phyloP scores from a whole-genome alignment of 2,113 vertebrate species.

The Pheucticus melanocephalus region DNA sequence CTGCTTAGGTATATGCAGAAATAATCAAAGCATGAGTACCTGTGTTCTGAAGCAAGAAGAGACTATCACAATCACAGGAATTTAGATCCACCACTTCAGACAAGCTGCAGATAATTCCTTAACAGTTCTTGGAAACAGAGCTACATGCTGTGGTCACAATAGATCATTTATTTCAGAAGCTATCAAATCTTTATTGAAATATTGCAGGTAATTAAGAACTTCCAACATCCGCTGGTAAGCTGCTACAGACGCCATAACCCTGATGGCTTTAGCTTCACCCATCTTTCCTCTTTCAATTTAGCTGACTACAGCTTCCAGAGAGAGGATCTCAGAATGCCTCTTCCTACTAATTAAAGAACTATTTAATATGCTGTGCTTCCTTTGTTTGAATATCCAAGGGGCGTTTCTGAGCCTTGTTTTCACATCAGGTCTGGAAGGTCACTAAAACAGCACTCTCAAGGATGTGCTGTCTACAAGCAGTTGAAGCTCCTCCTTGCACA shows the following conservation, averaged over 20 bases:
- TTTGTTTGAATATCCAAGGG: not conserved
- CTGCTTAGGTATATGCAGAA: not conserved
- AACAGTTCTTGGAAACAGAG: not conserved
- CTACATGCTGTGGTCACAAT: not conserved
- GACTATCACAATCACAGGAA: not conserved
- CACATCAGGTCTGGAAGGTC: not conserved
- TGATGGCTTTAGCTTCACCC: not conserved
- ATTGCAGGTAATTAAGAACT: slow-evolving; percentile 7
- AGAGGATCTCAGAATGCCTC: not conserved
- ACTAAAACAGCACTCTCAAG: not conserved
- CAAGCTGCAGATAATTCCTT: not conserved
- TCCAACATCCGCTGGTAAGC: not conserved
- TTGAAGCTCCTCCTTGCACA: not conserved
- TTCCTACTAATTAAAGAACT: not conserved
- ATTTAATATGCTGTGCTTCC: not conserved
- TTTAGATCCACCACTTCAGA: not conserved
- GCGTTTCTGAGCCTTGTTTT: not conserved
- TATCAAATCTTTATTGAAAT: not conserved
- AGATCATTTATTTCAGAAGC: not conserved
- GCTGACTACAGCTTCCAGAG: not conserved
- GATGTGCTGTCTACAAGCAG: not conserved
- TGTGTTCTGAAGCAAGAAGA: not conserved
- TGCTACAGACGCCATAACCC: not conserved
- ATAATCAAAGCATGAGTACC: not conserved
- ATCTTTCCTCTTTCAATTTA: not conserved